Conservation (phyloP, 2,888 invertebrate species). For the Netelia melanura region DNA sequence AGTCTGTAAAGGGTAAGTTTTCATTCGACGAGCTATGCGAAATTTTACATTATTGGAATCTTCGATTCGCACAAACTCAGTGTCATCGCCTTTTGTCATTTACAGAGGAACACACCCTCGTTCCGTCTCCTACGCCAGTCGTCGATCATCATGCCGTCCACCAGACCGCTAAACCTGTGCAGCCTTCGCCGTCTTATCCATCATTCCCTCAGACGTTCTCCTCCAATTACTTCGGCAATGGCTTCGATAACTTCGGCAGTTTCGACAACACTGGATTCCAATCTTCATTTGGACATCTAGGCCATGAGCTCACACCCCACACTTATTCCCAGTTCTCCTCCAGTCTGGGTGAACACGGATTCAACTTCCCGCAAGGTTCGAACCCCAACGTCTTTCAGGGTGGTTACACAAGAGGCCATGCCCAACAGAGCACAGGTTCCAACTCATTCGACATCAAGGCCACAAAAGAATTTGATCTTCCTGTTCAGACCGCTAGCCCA, state of each 20-base stretch:
- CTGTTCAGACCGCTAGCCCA: not conserved
- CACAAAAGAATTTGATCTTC: not conserved
- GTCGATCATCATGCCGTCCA: constrained; percentile 15
- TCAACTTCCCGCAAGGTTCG: not conserved
- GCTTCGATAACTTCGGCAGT: constrained; percentile 20
- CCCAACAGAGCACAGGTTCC: constrained; percentile 1
- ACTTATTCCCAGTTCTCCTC: not conserved
- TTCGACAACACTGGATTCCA: not conserved
- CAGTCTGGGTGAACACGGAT: constrained; percentile 7
- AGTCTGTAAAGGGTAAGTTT: constrained; percentile 34
- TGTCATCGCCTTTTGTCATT: not conserved
- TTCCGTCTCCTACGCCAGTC: not conserved
- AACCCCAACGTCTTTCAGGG: not conserved
- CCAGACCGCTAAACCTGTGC: constrained; percentile 9
- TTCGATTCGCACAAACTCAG: not conserved
- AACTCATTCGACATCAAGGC: too few relatives aligned
- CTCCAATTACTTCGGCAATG: not conserved
- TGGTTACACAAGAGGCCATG: not conserved
- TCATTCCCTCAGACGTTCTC: constrained; percentile 29
- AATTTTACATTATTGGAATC: not conserved
- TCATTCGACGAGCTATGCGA: not conserved
- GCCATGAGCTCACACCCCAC: not conserved
- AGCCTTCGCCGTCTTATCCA: constrained; percentile 3
- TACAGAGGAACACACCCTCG: constrained; percentile 21
- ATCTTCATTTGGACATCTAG: constrained; percentile 26